Evolutionary conservation across 2,888 invertebrate species (phyloP), one percentile per base, ranked within the genome.

Genomic region (Neoascia interrupta): DNA sequence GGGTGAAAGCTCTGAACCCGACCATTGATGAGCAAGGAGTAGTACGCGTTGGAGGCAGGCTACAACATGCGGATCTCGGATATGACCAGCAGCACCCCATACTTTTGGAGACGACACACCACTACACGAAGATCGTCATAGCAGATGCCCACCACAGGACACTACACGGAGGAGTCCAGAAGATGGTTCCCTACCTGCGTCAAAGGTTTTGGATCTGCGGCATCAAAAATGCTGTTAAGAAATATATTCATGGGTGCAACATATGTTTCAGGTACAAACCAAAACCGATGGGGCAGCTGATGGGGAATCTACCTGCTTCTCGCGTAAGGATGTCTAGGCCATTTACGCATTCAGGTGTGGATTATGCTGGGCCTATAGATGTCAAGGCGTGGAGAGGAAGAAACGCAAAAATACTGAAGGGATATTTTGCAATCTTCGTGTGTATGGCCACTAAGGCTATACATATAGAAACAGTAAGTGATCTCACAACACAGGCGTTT

Each of bases 261-360:
- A 21, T 21, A 16, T 43, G 64, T 18, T 43, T 49, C 10, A 10
- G 53, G 11, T 49, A 64, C 11, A 51, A 23, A 26, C 13, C 53
- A 16, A 21, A 11, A 15, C 23, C 45, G 26, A 23, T 26, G 13
- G 15, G 13, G 53, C 83, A 82, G 23, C 18, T 81, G 10, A 84
- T 86, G 84, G 83, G 82, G n/a, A 66, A 83, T 61, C 61, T 85
- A 26, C 85, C 85, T 5, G n/a, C 23, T n/a, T 26, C 36, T n/a
- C 26, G 70, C 36, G 61, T 81, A 41, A 6, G 39, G n/a, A n/a
- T n/a, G n/a, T 21, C 51, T 8, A 53, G 56, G 16, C 82, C 82
- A 36, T 83, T 83, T 39, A 28, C 39, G 2, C 45, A 63, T 16
- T 54, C 70, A 8, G 82, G 82, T 1, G 66, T 82, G 5, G 82